These are phyloP conservation scores for Teleiodes luculella DNA, from an alignment of 2,888 invertebrate genomes.

Conservation along the genomic window DNA sequence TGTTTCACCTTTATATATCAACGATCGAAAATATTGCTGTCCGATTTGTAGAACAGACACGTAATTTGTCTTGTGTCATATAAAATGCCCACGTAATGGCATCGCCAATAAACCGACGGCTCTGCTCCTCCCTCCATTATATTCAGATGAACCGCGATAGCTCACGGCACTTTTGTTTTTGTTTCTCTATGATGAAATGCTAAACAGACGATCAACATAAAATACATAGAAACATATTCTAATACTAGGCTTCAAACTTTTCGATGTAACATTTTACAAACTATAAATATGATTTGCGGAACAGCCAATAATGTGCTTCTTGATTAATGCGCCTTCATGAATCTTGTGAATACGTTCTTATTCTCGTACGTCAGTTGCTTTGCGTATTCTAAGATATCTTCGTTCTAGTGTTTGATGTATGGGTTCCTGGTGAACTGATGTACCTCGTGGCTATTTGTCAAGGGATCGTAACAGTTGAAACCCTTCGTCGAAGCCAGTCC, in stretches of 20 bases:
- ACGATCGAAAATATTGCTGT: constrained; percentile 4
- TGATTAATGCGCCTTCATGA: constrained; percentile 56
- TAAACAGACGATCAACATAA: constrained; percentile 24
- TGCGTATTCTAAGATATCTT: constrained; percentile 15
- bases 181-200: constrained; percentile 29
- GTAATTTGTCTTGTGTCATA: constrained; percentile 26
- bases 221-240: background rate
- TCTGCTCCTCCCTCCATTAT: constrained; percentile 63
- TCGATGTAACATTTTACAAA: constrained; percentile 4
- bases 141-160: constrained; percentile 66
- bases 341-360: constrained; percentile 29
- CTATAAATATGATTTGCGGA: constrained; percentile 15
- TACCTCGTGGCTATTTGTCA: constrained; percentile 20
- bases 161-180: constrained; percentile 30
- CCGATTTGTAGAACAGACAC: constrained; percentile 15
- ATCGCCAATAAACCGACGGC: constrained; percentile 46
- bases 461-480: background rate
- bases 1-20: too few species aligned
- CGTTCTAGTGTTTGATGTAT: constrained; percentile 21
- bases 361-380: constrained; percentile 17
- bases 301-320: constrained; percentile 32
- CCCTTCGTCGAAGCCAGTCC: constrained; percentile 6
- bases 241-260: too few species aligned
- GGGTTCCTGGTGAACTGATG: constrained; percentile 24
- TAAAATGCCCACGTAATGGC: constrained; percentile 53